Conservation (phyloP, 1,140 invertebrate species). For the Lepidostoma basale region DNA sequence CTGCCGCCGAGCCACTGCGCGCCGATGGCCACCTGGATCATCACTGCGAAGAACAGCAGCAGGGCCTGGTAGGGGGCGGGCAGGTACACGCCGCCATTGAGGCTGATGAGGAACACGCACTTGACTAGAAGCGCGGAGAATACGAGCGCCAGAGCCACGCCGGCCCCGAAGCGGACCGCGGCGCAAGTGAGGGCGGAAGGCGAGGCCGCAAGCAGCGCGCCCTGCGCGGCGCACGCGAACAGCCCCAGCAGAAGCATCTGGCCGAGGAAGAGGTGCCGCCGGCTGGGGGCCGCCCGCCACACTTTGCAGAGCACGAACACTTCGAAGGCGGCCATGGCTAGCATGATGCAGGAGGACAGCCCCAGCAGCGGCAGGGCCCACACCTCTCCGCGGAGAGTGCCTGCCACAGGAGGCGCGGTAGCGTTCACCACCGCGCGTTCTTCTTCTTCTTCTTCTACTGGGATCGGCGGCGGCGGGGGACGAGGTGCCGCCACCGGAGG, state of each 20-base stretch:
- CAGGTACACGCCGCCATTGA: slow-evolving; percentile 91
- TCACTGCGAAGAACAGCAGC: slow-evolving; percentile 86
- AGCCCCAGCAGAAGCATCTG: slow-evolving; percentile 88
- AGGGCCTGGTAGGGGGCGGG: slow-evolving; percentile 90
- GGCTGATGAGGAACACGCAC: slow-evolving; percentile 89
- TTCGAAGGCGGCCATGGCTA: slow-evolving; percentile 83
- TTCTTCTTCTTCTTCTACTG: slow-evolving; percentile 40
- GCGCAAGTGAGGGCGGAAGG: slow-evolving; percentile 84
- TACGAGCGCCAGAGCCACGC: slow-evolving; percentile 85
- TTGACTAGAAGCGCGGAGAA: slow-evolving; percentile 93
- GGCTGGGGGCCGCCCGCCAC: slow-evolving; percentile 79
- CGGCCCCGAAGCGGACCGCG: slow-evolving; percentile 82
- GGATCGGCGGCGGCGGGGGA: slow-evolving; percentile 43
- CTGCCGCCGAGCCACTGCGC: slow-evolving; percentile 82
- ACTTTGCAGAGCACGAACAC: slow-evolving; percentile 90
- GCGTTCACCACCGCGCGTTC: slow-evolving; percentile 48
- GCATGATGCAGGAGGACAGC: slow-evolving; percentile 77
- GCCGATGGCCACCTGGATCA: slow-evolving; percentile 88
- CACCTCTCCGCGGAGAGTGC: slow-evolving; percentile 70
- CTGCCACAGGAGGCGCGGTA: slow-evolving; percentile 46
- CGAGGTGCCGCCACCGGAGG: slow-evolving; percentile 50
- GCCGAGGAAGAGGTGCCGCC: slow-evolving; percentile 87
- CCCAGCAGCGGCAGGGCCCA: slow-evolving; percentile 88
- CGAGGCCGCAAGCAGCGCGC: slow-evolving; percentile 78
- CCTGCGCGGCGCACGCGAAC: slow-evolving; percentile 80